Evolutionary conservation across 2,113 vertebrate species (phyloP).

Genomic region (Nasalis larvatus): DNA sequence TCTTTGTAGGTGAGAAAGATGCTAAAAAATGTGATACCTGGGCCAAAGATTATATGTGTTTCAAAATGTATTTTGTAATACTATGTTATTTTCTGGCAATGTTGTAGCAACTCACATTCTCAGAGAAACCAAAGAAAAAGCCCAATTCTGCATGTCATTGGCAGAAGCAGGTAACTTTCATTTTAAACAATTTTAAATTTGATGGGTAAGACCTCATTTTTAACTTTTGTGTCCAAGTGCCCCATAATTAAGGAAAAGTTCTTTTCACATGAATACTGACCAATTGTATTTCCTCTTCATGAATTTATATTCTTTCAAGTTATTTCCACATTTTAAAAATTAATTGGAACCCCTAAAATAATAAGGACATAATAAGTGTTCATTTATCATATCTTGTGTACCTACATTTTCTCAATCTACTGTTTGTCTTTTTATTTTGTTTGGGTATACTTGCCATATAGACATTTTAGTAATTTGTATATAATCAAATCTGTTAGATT

Average conservation of each 20-base stretch:
- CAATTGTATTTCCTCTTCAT: not conserved
- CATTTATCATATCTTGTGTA: not conserved
- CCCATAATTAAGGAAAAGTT: not conserved
- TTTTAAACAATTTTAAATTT: not conserved
- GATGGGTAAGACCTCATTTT: not conserved
- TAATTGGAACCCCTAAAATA: not conserved
- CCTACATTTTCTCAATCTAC: not conserved
- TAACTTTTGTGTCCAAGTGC: not conserved
- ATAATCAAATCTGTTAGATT: not conserved
- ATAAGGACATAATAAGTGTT: not conserved
- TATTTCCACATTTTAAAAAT: not conserved
- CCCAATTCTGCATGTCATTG: not conserved
- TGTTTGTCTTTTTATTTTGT: not conserved
- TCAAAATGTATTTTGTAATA: not conserved
- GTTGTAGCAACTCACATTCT: not conserved
- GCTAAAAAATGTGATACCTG: not conserved
- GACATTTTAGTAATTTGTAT: not conserved
- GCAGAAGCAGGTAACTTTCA: not conserved
- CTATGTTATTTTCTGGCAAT: not conserved
- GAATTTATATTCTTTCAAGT: not conserved
- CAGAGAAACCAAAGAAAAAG: not conserved
- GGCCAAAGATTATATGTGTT: not conserved
- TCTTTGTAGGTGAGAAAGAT: not conserved
- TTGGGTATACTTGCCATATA: not conserved
- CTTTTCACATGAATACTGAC: not conserved